A percentile compares a stretch with the other conserved stretches of the same genome.
Evolutionary conservation across 2,797 vertebrate species (phyloP).

Genomic region (Sitta carolinensis): DNA sequence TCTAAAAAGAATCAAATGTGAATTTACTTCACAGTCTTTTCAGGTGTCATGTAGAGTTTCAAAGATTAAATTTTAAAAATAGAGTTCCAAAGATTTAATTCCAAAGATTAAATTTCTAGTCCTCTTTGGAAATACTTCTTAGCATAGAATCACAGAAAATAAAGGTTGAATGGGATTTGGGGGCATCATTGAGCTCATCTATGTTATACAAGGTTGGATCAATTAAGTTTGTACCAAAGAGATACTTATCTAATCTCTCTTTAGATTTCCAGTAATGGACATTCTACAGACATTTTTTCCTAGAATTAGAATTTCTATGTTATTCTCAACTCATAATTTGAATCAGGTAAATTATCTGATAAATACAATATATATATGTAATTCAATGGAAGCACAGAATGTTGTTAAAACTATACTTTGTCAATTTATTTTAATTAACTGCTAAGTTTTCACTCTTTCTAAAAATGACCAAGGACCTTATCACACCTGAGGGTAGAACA

Average conservation of each 20-base stretch:
- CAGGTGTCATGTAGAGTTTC: not conserved
- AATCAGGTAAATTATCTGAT: not conserved
- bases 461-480: not conserved
- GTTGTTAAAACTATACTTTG: not conserved
- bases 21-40: not conserved
- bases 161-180: not conserved
- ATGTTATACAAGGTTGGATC: not conserved
- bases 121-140: not conserved
- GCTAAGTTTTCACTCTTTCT: not conserved
- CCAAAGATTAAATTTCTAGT: not conserved
- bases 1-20: not conserved
- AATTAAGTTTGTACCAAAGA: not conserved
- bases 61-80: not conserved
- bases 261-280: not conserved
- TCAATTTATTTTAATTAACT: not conserved
- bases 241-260: not conserved
- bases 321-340: not conserved
- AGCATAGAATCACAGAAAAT: not conserved
- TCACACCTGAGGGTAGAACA: not conserved
- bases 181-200: not conserved
- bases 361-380: not conserved
- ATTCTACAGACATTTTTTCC: not conserved
- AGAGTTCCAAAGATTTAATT: not conserved
- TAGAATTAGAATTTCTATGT: not conserved
- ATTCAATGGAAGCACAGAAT: not conserved